phyloP scores from a whole-genome alignment of 2,113 vertebrate genomes.

The Prietella phreatophila region DNA sequence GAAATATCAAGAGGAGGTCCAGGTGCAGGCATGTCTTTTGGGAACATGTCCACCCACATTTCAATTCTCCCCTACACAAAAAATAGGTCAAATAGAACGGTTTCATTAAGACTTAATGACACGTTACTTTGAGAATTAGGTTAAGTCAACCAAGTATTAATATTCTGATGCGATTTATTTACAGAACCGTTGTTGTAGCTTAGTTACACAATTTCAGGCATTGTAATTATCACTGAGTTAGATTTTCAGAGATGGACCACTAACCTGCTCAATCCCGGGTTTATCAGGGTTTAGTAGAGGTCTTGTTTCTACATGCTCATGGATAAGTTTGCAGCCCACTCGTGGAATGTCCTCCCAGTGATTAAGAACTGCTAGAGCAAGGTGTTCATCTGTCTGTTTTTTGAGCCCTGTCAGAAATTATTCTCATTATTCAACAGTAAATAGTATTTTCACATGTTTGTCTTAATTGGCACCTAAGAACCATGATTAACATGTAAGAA shows the following conservation, averaged over 20 bases:
- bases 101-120: not conserved
- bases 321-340: slow-evolving; percentile 85
- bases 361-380: slow-evolving; percentile 83
- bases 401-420: slow-evolving; percentile 78
- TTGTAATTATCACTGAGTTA: not conserved
- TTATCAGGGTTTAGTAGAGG: slow-evolving; percentile 91
- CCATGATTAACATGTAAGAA: not conserved
- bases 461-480: not conserved
- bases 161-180: not conserved
- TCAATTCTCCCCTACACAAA: slow-evolving; percentile 87
- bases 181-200: not conserved
- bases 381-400: slow-evolving; percentile 89
- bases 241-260: not conserved
- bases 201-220: not conserved
- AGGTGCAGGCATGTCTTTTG: slow-evolving; percentile 89
- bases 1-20: slow-evolving; percentile 91
- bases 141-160: not conserved
- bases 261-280: slow-evolving; percentile 95
- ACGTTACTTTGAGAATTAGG: not conserved
- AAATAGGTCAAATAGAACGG: not conserved
- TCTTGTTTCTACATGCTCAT: slow-evolving; percentile 92
- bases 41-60: slow-evolving; percentile 99
- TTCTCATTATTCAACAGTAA: not conserved
- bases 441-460: not conserved
- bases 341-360: slow-evolving; percentile 92